Evolutionary conservation across 2,888 invertebrate species (phyloP).

Genomic region (Idaea biselata): DNA sequence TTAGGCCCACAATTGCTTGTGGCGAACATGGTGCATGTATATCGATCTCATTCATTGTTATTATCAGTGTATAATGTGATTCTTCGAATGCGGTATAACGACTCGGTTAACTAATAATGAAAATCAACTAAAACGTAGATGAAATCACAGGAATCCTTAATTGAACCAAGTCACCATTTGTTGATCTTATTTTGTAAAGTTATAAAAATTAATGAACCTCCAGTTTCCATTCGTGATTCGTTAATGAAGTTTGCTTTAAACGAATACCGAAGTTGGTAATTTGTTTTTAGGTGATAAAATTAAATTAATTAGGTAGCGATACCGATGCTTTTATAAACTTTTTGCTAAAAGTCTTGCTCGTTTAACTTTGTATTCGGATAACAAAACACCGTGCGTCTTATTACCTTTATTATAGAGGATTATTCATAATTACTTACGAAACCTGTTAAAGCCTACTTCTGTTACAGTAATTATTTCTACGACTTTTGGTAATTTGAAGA

Average conservation of each 20-base stretch:
- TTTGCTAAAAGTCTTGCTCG: background rate
- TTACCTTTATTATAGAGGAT: background rate
- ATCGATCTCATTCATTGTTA: too few species aligned
- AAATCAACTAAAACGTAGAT: background rate
- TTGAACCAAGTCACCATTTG: background rate
- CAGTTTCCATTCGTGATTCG: slow-evolving; percentile 1
- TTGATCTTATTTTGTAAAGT: background rate
- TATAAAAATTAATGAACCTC: slow-evolving; percentile 2
- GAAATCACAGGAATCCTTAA: background rate
- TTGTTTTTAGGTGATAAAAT: background rate
- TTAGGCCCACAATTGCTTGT: too few species aligned
- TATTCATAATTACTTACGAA: too few species aligned
- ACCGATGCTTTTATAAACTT: background rate
- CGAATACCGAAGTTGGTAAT: background rate
- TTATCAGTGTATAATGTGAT: too few species aligned
- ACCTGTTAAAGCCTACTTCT: too few species aligned
- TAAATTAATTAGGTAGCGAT: background rate
- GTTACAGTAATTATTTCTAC: too few species aligned
- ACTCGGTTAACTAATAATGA: too few species aligned
- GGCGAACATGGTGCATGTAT: too few species aligned
- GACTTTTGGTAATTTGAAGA: too few species aligned
- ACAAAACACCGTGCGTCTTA: background rate
- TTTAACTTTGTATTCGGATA: background rate
- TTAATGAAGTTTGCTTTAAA: slow-evolving; percentile 4
- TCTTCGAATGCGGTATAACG: too few species aligned